Base-by-base conservation (phyloP, 2,797 vertebrate species). In the Scarus forsteni region DNA sequence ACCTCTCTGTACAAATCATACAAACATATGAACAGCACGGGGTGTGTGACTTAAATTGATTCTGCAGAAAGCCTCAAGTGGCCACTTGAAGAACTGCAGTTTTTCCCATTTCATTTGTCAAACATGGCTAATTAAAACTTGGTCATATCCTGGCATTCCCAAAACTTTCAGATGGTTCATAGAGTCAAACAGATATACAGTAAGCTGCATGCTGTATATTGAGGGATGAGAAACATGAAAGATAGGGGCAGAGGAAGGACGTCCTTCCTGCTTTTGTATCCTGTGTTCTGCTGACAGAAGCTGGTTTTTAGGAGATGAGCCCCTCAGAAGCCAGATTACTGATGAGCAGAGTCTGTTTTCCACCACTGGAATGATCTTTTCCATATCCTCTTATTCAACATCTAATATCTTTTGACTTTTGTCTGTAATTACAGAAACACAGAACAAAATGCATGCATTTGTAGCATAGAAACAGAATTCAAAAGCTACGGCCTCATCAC, bases 231-330 rank as follows among this genome's bases (percentile, higher is more conserved):
- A 48, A 66, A 52, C 42, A 44, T 57, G 49, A 70, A 63, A 40
- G 39, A 81, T 67, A 27, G 60, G 72, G 80, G 85, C 80, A 88
- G 73, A 88, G 88, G 91, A 90, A 89, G 89, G 85, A 89, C 63
- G 66, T 89, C 89, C 91, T 94, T 94, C 92, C 94, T 93, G 84
- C 60, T 85, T 87, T 79, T 85, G 82, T 84, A 91, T 90, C 87
- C 82, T 82, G 68, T 80, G 79, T 87, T 92, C 79, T 94, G 93
- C 92, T 94, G 93, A 94, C 89, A 53, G 73, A 80, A 72, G 79
- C 70, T 74, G 75, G 15, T 81, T 86, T 91, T 79, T 48, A 59
- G 75, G 73, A 76, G 81, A 78, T 66, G 81, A 80, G 80, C 53
- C 63, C 16, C 77, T 66, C 50, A 62, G 38, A 79, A 85, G 19